Evolutionary conservation across 1,140 invertebrate species (phyloP).

Genomic region (Drosophila kanapiae): DNA sequence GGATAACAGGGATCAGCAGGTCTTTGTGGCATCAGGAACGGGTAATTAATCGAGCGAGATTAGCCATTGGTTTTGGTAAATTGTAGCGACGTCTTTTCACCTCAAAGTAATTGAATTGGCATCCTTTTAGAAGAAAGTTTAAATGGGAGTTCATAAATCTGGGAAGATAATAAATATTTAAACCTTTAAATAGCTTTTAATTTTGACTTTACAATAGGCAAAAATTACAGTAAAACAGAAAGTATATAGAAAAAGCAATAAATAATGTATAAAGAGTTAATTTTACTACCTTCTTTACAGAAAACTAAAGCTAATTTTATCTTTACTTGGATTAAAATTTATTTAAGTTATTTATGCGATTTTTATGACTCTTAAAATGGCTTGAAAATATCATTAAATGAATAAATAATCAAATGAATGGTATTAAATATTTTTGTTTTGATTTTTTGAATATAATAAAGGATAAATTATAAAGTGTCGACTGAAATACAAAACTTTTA

Average conservation of each 20-base stretch:
- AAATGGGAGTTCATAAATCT: not conserved
- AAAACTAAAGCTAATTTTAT: not conserved
- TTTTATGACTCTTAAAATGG: no score
- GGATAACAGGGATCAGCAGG: constrained; percentile 39
- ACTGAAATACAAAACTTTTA: no score
- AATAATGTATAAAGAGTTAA: not conserved
- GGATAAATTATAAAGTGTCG: not conserved
- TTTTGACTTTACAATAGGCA: no score
- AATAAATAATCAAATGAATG: not conserved
- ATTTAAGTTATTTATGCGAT: no score
- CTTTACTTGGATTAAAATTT: not conserved
- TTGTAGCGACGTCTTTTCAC: not conserved
- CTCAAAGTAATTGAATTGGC: not conserved
- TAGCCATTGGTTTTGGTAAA: constrained; percentile 10
- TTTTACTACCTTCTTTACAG: not conserved
- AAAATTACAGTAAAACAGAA: not conserved
- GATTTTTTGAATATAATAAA: not conserved
- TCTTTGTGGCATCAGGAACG: constrained; percentile 30
- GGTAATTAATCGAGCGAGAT: constrained; percentile 37
- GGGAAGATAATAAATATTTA: not conserved
- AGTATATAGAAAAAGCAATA: not conserved
- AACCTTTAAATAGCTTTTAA: not conserved
- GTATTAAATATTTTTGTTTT: no score
- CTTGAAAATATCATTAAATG: not conserved
- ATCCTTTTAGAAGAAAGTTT: not conserved